phyloP scores from a whole-genome alignment of 2,797 vertebrate genomes.

The Epinephelus awoara region DNA sequence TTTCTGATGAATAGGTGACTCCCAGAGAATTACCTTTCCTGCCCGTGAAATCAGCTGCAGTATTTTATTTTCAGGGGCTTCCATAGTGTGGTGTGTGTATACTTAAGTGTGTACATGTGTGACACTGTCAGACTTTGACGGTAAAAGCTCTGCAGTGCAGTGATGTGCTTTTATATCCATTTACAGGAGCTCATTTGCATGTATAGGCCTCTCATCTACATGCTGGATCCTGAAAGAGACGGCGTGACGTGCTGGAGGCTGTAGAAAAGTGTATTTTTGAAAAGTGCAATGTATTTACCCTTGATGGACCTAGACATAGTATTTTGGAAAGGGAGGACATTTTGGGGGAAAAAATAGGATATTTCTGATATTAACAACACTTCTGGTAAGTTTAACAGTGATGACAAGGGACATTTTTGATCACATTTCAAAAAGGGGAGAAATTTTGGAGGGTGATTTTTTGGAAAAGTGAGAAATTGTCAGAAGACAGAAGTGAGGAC shows the following conservation, averaged over 20 bases:
- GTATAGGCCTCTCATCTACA: constrained; percentile 6
- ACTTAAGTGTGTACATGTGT: background rate
- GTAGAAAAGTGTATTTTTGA: too few species aligned
- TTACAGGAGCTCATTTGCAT: constrained; percentile 26
- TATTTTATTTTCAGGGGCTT: constrained; percentile 41
- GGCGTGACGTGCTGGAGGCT: background rate
- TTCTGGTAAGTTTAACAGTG: too few species aligned
- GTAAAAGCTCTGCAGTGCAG: constrained; percentile 10
- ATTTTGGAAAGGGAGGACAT: background rate
- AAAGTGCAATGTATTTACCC: background rate
- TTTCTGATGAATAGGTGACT: constrained; percentile 65
- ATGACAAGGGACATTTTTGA: too few species aligned
- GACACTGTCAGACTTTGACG: background rate
- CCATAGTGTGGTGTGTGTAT: background rate
- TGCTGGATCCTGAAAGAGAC: background rate
- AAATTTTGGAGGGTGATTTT: too few species aligned
- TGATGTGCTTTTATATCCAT: constrained; percentile 2
- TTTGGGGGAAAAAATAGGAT: background rate
- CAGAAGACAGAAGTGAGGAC: too few species aligned
- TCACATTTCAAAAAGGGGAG: too few species aligned
- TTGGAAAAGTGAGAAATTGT: too few species aligned
- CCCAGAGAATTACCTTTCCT: constrained; percentile 40
- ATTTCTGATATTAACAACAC: too few species aligned
- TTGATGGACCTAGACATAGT: background rate
- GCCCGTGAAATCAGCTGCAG: constrained; percentile 41